Percentiles rank a stretch among this genome's conserved stretches.
Evolutionary conservation across 2,797 vertebrate species (phyloP).

Genomic region (Chelonia mydas): DNA sequence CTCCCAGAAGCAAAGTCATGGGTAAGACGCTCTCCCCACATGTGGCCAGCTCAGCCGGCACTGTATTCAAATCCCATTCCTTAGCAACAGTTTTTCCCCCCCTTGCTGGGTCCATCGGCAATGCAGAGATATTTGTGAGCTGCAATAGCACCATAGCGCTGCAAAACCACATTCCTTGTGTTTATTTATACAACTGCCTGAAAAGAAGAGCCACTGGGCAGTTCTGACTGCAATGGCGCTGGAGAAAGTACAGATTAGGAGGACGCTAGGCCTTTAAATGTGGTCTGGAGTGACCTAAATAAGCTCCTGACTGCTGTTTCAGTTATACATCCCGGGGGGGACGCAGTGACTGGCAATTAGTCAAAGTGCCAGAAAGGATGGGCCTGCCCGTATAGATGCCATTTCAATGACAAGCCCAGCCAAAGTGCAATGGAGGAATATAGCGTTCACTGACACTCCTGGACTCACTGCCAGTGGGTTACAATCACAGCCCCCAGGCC

Average conservation of each 20-base stretch:
- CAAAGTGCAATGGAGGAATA: accelerated
- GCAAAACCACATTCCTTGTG: neutral
- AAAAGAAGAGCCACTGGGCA: neutral
- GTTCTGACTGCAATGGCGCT: neutral
- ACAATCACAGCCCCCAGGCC: neutral
- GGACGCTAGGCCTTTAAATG: slow-evolving; percentile 6
- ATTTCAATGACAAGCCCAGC: neutral
- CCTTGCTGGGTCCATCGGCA: slow-evolving; percentile 23
- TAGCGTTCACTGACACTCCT: accelerated
- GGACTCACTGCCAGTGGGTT: neutral
- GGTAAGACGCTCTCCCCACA: neutral
- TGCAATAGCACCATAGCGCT: slow-evolving; percentile 43
- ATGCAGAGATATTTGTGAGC: slow-evolving; percentile 63
- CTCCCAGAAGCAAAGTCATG: neutral
- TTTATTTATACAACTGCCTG: accelerated
- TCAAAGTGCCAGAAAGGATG: neutral
- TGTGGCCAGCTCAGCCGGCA: slow-evolving; percentile 38
- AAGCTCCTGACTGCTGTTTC: slow-evolving; percentile 3
- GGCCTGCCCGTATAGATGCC: neutral
- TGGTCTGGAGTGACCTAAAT: slow-evolving; percentile 44
- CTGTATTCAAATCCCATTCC: slow-evolving; percentile 68
- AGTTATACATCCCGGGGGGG: neutral
- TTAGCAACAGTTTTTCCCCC: slow-evolving; percentile 59
- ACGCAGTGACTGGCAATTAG: neutral
- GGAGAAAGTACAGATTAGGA: neutral